Percentiles rank a stretch among this genome's conserved stretches.
Evolutionary conservation across 1,140 invertebrate genomes (phyloP).

Genomic region (Trialeurodes vaporariorum): DNA sequence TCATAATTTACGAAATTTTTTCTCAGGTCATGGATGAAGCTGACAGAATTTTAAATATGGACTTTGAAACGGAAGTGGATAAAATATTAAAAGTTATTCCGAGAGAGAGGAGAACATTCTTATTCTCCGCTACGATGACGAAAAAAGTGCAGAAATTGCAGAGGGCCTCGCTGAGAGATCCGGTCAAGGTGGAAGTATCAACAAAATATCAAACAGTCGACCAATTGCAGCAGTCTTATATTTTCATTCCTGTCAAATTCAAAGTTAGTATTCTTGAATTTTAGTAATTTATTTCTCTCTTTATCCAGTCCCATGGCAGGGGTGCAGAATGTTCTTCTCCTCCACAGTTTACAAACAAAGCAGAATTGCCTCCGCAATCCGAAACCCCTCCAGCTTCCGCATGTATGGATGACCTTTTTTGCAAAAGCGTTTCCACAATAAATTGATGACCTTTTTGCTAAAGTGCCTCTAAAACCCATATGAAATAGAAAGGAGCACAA

Average conservation of each 20-base stretch:
- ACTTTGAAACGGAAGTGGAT: conserved; percentile 91
- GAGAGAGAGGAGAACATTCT: conserved; percentile 67
- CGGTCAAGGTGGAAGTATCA: conserved; percentile 90
- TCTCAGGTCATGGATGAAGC: conserved; percentile 85
- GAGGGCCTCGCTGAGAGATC: conserved; percentile 80
- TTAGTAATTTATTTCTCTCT: conserved; percentile 11
- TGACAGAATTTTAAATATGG: conserved; percentile 90
- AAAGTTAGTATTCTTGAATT: conserved; percentile 47
- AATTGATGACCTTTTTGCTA: too few relatives aligned
- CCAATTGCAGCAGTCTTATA: conserved; percentile 86
- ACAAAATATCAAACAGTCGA: conserved; percentile 97
- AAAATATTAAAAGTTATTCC: conserved; percentile 91
- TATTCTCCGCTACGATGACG: conserved; percentile 98
- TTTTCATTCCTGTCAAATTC: conserved; percentile 93
- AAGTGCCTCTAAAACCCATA: too few relatives aligned
- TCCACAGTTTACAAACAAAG: too few relatives aligned
- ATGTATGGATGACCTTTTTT: too few relatives aligned
- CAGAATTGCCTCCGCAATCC: too few relatives aligned
- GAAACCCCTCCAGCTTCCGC: too few relatives aligned
- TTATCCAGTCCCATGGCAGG: too few relatives aligned
- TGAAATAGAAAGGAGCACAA: too few relatives aligned
- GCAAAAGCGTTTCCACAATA: too few relatives aligned
- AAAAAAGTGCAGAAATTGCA: conserved; percentile 96
- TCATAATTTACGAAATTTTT: too few relatives aligned
- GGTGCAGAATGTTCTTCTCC: too few relatives aligned